Conservation (phyloP, 2,797 vertebrate genomes). For the Cyprinodon diabolis region DNA sequence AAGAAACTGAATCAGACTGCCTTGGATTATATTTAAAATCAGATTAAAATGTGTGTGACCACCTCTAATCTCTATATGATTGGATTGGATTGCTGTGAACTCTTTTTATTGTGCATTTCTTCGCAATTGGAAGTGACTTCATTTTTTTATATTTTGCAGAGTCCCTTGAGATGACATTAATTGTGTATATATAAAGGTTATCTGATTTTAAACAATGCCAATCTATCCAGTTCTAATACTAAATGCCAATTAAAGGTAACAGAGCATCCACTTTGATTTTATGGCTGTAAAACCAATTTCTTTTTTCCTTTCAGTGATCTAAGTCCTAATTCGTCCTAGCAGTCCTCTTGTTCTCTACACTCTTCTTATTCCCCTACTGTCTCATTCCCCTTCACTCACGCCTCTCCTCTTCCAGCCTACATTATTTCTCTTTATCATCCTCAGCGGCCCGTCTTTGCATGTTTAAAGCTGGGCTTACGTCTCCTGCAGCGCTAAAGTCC, state of each 20-base stretch:
- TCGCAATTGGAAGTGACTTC: neutral
- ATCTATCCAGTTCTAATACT: neutral
- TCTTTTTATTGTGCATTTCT: neutral
- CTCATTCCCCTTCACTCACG: conserved; percentile 28
- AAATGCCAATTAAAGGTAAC: neutral
- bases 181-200: neutral
- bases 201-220: neutral
- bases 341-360: conserved; percentile 46
- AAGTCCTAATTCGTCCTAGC: conserved; percentile 52
- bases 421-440: conserved; percentile 58
- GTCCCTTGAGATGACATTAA: neutral
- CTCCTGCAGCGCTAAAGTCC: conserved; percentile 57
- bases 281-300: conserved; percentile 35
- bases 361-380: conserved; percentile 18
- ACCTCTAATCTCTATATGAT: neutral
- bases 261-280: neutral
- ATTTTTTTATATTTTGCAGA: neutral
- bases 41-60: neutral
- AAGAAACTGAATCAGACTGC: no score
- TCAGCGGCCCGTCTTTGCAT: conserved; percentile 48
- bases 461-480: conserved; percentile 57
- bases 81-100: no score
- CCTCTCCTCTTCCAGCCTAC: conserved; percentile 31
- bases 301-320: conserved; percentile 34
- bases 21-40: no score